Conservation (phyloP, 2,113 vertebrate genomes). For the Eublepharis macularius region DNA sequence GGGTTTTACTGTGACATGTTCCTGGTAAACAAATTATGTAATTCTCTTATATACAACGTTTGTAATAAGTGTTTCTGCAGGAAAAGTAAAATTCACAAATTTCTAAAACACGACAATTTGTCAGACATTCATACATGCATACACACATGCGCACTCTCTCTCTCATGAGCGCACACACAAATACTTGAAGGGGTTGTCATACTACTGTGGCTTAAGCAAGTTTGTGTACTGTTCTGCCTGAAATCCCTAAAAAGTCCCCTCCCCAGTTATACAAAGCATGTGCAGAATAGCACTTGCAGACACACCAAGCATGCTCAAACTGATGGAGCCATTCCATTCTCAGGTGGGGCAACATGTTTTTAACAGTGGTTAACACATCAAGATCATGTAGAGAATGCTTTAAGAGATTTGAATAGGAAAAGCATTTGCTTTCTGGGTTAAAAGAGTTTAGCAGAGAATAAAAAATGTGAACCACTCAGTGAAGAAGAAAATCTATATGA, state of each 20-base stretch:
- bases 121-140: constrained; percentile 50
- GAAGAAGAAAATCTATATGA: background rate
- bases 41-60: constrained; percentile 81
- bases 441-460: constrained; percentile 33
- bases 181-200: constrained; percentile 68
- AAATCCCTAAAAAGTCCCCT: constrained; percentile 73
- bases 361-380: constrained; percentile 63
- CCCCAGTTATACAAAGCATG: constrained; percentile 76
- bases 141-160: constrained; percentile 21
- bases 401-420: constrained; percentile 52
- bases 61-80: constrained; percentile 75
- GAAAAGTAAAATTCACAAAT: constrained; percentile 53
- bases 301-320: constrained; percentile 69
- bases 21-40: constrained; percentile 70
- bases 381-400: constrained; percentile 65
- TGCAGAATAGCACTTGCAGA: constrained; percentile 69
- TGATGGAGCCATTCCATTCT: constrained; percentile 60
- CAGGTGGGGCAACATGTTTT: constrained; percentile 54
- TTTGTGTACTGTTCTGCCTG: constrained; percentile 65
- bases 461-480: constrained; percentile 26
- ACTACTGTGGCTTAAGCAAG: constrained; percentile 71
- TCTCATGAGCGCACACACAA: constrained; percentile 46
- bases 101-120: constrained; percentile 69
- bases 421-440: background rate
- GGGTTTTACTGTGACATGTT: constrained; percentile 72